phyloP scores from a whole-genome alignment of 2,888 invertebrate genomes.

The Nephrocerus scutellatus region DNA sequence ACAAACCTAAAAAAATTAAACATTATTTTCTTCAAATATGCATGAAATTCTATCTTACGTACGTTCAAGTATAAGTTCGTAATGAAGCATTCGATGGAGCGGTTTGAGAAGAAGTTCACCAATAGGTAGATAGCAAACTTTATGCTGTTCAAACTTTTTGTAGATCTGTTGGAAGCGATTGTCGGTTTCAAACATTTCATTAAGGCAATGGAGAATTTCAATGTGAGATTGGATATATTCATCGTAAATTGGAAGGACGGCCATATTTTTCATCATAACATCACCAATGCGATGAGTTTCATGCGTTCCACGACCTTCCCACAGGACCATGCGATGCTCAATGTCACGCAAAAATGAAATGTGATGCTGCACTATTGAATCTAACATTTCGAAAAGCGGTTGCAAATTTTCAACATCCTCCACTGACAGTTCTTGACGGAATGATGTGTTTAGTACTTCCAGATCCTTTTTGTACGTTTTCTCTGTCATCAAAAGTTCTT shows the following conservation, averaged over 20 bases:
- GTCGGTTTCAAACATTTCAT: constrained; percentile 67
- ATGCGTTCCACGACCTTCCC: constrained; percentile 58
- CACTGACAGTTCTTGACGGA: constrained; percentile 61
- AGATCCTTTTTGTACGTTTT: constrained; percentile 91
- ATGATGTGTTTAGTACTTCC: constrained; percentile 80
- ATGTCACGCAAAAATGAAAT: constrained; percentile 71
- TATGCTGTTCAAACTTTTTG: constrained; percentile 73
- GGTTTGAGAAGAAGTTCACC: constrained; percentile 76
- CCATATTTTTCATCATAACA: constrained; percentile 63
- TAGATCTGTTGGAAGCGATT: constrained; percentile 62
- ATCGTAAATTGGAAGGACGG: constrained; percentile 59
- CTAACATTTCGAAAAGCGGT: constrained; percentile 59
- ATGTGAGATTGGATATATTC: constrained; percentile 67
- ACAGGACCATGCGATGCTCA: constrained; percentile 65
- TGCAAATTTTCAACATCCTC: constrained; percentile 52
- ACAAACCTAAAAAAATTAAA: constrained; percentile 42
- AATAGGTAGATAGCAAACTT: constrained; percentile 79
- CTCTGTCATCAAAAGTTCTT: constrained; percentile 93
- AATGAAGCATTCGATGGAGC: constrained; percentile 77
- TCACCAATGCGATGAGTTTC: constrained; percentile 64
- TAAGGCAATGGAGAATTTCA: constrained; percentile 70
- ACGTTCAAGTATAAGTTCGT: constrained; percentile 71
- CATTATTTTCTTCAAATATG: constrained; percentile 1
- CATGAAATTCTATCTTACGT: constrained; percentile 47
- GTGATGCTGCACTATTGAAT: constrained; percentile 76